A percentile compares a stretch with the other conserved stretches of the same genome.
Conservation (phyloP, 2,113 vertebrate species). For the Tachysurus vachellii region DNA sequence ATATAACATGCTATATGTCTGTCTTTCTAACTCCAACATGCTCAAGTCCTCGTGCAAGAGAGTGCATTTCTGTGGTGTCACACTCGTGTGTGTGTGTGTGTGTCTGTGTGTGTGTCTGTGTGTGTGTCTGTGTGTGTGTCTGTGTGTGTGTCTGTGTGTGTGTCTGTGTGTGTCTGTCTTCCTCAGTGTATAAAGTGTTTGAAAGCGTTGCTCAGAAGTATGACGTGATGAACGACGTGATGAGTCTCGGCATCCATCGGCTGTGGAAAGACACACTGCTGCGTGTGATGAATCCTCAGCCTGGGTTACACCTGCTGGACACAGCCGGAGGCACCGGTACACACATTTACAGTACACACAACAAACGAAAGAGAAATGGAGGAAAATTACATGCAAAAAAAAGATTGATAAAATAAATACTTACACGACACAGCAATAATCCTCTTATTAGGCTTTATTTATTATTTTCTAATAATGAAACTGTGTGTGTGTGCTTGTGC, state of each 20-base stretch:
- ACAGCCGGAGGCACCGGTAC: slow-evolving; percentile 95
- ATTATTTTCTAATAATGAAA: neutral
- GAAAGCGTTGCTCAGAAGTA: slow-evolving; percentile 93
- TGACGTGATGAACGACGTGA: slow-evolving; percentile 95
- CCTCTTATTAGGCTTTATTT: neutral
- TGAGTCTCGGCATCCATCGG: slow-evolving; percentile 92
- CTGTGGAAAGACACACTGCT: slow-evolving; percentile 91
- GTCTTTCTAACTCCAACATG: neutral
- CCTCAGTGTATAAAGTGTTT: slow-evolving; percentile 90
- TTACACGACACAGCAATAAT: neutral
- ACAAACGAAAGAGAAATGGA: neutral
- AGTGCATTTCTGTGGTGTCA: neutral
- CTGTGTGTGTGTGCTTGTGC: neutral
- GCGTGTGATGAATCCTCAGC: slow-evolving; percentile 84
- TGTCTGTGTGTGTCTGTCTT: slow-evolving; percentile 26
- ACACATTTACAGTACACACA: neutral
- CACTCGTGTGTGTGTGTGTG: neutral
- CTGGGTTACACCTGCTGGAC: slow-evolving; percentile 85
- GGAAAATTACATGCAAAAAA: neutral
- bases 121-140: neutral
- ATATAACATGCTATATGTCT: neutral
- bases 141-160: neutral
- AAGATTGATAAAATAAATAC: neutral
- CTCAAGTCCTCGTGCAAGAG: neutral
- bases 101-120: neutral